Percentiles rank a stretch among this genome's conserved stretches.
Evolutionary conservation across 2,113 vertebrate species (phyloP).

Genomic region (Pardalotus punctatus): DNA sequence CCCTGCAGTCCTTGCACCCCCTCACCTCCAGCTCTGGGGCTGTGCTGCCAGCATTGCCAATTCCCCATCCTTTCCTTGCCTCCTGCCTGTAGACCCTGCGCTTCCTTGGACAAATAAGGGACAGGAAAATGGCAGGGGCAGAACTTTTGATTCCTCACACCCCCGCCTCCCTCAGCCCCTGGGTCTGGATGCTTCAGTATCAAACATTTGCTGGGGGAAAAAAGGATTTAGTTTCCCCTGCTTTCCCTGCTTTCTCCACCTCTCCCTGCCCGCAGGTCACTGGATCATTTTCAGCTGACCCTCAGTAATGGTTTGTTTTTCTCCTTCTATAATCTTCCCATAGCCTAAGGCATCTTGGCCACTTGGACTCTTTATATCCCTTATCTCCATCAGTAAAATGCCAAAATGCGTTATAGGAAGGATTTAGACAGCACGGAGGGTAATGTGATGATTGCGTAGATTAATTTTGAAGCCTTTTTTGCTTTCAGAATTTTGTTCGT

Average conservation of each 20-base stretch:
- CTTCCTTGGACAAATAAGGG: not conserved
- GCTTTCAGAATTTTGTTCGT: not conserved
- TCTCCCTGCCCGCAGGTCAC: not conserved
- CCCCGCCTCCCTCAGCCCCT: not conserved
- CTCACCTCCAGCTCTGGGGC: not conserved
- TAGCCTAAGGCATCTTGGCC: not conserved
- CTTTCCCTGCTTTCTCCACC: not conserved
- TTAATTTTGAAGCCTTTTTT: not conserved
- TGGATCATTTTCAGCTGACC: not conserved
- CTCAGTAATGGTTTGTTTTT: not conserved
- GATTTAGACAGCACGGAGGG: not conserved
- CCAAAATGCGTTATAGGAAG: not conserved
- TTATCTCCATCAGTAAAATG: not conserved
- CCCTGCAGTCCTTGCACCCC: not conserved
- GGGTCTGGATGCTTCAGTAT: not conserved
- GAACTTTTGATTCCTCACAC: not conserved
- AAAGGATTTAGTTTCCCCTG: not conserved
- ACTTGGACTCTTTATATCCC: not conserved
- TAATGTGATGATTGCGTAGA: not conserved
- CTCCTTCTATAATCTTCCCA: not conserved
- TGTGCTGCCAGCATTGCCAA: not conserved
- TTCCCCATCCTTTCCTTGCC: accelerated
- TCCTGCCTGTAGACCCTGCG: not conserved
- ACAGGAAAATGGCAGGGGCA: not conserved
- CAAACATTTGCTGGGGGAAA: accelerated